Base-by-base conservation (phyloP, 2,797 vertebrate species). In the Acanthurus lineatus region DNA sequence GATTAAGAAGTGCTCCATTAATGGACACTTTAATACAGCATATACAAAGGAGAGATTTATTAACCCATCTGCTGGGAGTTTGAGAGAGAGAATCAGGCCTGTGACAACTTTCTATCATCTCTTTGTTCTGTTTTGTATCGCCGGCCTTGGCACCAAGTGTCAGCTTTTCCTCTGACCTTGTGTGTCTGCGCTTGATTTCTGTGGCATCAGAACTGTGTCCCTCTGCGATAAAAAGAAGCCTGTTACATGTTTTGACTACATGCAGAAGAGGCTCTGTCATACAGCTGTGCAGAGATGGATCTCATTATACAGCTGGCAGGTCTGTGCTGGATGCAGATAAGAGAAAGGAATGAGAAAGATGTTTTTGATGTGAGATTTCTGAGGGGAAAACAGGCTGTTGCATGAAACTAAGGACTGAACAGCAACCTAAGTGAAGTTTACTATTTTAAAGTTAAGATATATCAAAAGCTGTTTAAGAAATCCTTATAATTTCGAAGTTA, bases 241-340 rank as follows among this genome's bases (percentile, higher is more conserved):
- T 42, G 32, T 16, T 6, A 0, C 19, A 12, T 81, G 78, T 90
- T 86, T 76, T 79, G 76, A 56, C 77, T 82, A 1, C 9, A 17
- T 47, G 47, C 28, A 52, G 63, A 60, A 54, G 72, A 6, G 19
- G 32, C 72, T 69, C 25, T 28, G 28, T 11, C 53, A 15, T 22
- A 54, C 28, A 66, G 8, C 28, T 45, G 58, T 19, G 57, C 62
- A 76, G 67, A 73, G 70, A 77, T 47, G 65, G 12, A 28, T 56
- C n/a, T 68, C 9, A 53, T 54, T 20, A 19, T 10, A 49, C 28
- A 32, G 28, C 28, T 32, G 65, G 44, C 44, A 14, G 2, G 35
- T 56, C 83, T 86, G 22, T 74, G 20, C 44, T 48, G 25, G 49
- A 3, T 52, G 47, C 44, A 82, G 88, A 92, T 91, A 90, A 85